Percentiles rank a stretch among this genome's conserved stretches.
Conservation (phyloP, 1,140 invertebrate species). For the Magallana angulata region DNA sequence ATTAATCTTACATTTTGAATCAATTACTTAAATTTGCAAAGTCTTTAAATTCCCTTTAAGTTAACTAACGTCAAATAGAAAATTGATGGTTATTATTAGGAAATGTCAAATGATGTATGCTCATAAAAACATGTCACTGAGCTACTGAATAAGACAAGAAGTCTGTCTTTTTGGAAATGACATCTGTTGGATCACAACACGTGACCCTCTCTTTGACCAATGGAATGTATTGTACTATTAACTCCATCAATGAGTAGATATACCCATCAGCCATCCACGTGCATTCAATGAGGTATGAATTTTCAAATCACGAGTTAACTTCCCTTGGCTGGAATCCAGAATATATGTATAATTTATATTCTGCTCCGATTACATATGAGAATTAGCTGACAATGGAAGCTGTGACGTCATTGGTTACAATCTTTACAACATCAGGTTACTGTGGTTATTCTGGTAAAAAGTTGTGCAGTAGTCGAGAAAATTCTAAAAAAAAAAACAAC, state of each 20-base stretch:
- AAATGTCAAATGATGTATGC: neutral
- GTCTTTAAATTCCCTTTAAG: too few relatives aligned
- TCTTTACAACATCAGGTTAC: neutral
- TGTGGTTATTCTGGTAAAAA: slow-evolving; percentile 51
- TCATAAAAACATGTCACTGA: neutral
- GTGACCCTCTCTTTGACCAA: slow-evolving; percentile 26
- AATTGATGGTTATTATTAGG: neutral
- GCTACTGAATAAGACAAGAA: neutral
- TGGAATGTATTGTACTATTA: slow-evolving; percentile 34
- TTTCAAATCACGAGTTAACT: neutral
- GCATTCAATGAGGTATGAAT: slow-evolving; percentile 26
- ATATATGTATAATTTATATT: neutral
- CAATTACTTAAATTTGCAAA: too few relatives aligned
- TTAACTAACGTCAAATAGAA: neutral
- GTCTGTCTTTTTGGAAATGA: slow-evolving; percentile 18
- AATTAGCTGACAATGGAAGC: slow-evolving; percentile 25
- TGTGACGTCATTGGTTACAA: slow-evolving; percentile 4
- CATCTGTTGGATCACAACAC: slow-evolving; percentile 8
- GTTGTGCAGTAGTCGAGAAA: slow-evolving; percentile 54
- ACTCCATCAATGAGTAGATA: slow-evolving; percentile 21
- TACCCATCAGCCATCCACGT: slow-evolving; percentile 11
- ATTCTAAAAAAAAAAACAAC: slow-evolving; percentile 52
- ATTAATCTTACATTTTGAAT: too few relatives aligned
- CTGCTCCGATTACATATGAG: slow-evolving; percentile 7
- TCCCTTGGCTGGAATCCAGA: slow-evolving; percentile 21